Evolutionary conservation across 1,140 invertebrate species (phyloP).

Genomic region (Aleiodes sp.): DNA sequence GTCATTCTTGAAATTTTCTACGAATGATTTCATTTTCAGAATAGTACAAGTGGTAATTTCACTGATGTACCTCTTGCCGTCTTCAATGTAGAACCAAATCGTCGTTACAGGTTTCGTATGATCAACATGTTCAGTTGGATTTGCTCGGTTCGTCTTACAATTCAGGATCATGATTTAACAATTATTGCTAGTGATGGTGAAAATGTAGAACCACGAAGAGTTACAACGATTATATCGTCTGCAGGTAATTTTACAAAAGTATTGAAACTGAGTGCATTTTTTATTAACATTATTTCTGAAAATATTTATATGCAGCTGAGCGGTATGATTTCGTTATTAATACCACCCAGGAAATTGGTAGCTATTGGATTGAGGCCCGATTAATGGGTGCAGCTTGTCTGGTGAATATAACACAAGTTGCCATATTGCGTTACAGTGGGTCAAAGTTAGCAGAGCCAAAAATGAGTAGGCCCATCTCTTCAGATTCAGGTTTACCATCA

Average conservation of each 20-base stretch:
- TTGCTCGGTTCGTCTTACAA: conserved; percentile 64
- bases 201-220: conserved; percentile 7
- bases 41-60: conserved; percentile 2
- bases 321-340: conserved; percentile 65
- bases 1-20: not conserved
- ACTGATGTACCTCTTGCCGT: conserved; percentile 37
- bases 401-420: conserved; percentile 57
- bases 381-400: conserved; percentile 59
- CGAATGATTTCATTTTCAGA: conserved; percentile 2
- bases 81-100: conserved; percentile 47
- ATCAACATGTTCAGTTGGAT: conserved; percentile 65
- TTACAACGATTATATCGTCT: conserved; percentile 25
- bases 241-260: not conserved
- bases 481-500: not conserved
- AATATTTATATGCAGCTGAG: conserved; percentile 60
- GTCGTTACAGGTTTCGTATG: conserved; percentile 66
- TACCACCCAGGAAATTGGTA: conserved; percentile 50
- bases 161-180: conserved; percentile 66
- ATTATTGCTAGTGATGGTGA: conserved; percentile 67
- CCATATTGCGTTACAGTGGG: conserved; percentile 60
- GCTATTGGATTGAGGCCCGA: conserved; percentile 65
- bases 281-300: not conserved
- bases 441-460: not conserved
- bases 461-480: not conserved
- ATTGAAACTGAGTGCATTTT: no score